Conservation (phyloP, 1,140 invertebrate species). For the Chlorops oryzae region DNA sequence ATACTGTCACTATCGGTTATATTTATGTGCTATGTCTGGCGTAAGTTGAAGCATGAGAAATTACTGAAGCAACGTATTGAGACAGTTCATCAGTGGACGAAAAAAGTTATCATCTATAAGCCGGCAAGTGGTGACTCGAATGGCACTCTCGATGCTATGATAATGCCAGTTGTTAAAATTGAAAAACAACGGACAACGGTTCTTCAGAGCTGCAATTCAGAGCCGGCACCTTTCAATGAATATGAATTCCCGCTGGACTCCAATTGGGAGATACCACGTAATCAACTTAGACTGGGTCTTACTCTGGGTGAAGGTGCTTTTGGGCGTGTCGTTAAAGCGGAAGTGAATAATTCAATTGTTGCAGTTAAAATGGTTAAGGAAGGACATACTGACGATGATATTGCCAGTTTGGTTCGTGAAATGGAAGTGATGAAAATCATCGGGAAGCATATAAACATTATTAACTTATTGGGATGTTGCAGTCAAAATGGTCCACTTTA, state of each 20-base stretch:
- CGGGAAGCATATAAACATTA: conserved; percentile 94
- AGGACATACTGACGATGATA: conserved; percentile 94
- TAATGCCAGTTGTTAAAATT: conserved; percentile 79
- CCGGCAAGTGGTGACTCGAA: conserved; percentile 54
- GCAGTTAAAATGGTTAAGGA: conserved; percentile 99
- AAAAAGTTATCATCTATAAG: conserved; percentile 84
- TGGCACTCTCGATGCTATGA: conserved; percentile 53
- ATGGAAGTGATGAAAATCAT: conserved; percentile 99
- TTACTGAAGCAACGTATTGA: conserved; percentile 71
- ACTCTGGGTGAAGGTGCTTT: conserved; percentile 91
- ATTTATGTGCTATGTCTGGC: conserved; percentile 52
- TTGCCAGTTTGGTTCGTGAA: conserved; percentile 93
- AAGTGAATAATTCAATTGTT: conserved; percentile 76
- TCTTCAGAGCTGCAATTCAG: conserved; percentile 53
- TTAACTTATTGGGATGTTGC: conserved; percentile 93
- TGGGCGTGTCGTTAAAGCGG: conserved; percentile 84
- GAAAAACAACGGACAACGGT: conserved; percentile 73
- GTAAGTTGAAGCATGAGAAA: conserved; percentile 52
- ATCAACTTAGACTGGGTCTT: conserved; percentile 69
- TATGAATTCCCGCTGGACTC: conserved; percentile 90
- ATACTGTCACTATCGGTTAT: conserved; percentile 23
- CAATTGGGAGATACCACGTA: conserved; percentile 83
- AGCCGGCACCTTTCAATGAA: conserved; percentile 66
- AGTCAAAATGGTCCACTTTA: conserved; percentile 91
- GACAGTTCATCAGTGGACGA: conserved; percentile 78